Evolutionary conservation across 2,113 vertebrate genomes (phyloP).

Genomic region (Mesoclemmys tuberculata): DNA sequence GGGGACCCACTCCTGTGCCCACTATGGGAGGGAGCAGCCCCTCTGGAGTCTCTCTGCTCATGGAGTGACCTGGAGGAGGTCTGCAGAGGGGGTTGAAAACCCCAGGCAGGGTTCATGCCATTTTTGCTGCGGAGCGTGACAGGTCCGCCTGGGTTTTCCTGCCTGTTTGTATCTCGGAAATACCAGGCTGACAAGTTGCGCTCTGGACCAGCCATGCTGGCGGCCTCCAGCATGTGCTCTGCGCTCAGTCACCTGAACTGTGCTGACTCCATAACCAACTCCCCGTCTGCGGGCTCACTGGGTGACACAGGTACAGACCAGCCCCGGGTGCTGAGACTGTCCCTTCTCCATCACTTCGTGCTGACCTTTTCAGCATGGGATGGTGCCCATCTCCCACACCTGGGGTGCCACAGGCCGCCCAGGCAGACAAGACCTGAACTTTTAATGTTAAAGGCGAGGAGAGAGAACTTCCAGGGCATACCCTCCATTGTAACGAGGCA

Average conservation of each 20-base stretch:
- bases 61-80: fast-evolving
- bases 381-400: background rate
- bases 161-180: background rate
- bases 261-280: too few relatives aligned
- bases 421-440: background rate
- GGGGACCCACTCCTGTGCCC: too few relatives aligned
- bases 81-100: background rate
- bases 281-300: background rate
- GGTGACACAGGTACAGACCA: too few relatives aligned
- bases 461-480: background rate
- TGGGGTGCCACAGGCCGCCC: background rate
- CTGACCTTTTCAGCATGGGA: background rate
- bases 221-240: too few relatives aligned
- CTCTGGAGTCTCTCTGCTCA: background rate
- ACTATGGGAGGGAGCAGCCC: too few relatives aligned
- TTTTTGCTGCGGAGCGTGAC: background rate
- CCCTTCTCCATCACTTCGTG: too few relatives aligned
- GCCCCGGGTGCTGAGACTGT: background rate
- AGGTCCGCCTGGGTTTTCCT: background rate
- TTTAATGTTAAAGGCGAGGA: background rate
- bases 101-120: background rate
- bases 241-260: too few relatives aligned
- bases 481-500: too few relatives aligned
- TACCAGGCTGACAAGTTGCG: too few relatives aligned
- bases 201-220: too few relatives aligned